Base-by-base conservation (phyloP, 2,888 invertebrate species). In the Chrysotoxum bicinctum region DNA sequence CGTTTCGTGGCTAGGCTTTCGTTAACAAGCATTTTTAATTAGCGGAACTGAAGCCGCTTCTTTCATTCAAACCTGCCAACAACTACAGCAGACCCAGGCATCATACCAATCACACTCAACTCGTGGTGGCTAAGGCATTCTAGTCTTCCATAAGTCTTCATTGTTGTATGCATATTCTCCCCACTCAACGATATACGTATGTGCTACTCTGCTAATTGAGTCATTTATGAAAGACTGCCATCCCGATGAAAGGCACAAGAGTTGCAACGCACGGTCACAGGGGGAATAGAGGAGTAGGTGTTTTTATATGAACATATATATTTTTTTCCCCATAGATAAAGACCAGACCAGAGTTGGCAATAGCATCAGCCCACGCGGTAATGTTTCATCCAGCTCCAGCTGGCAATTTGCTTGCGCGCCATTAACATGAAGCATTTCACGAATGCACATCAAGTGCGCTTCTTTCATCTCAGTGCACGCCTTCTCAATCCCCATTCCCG, bases 161-260 rank as follows among this genome's bases (percentile, higher is more conserved):
- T 56, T 75, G 79, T 84, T 75, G 75, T 52, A 21, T 60, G 16
- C 26, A 12, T 35, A 21, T 23, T 30, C 30, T 23, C 8, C 3
- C 12, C 21, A 19, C 3, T 21, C 21, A 19, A 32, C 35, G 26
- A 32, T 45, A 40, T 83, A 72, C 72, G 70, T 84, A n/a, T n/a
- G 84, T 75, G 79, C 84, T 72, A 68, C 72, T 80, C 80, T 50
- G 66, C 84, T 84, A 84, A 84, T 84, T 84, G 84, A 84, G 84
- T 84, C 84, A 84, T 84, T 84, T 80, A 84, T 80, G 75, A 58
- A 72, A 74, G 78, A 64, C 78, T 78, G 60, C 40, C n/a, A 48
- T 14, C 14, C 40, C 37, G 76, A 30, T 64, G 69, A 69, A 62
- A 70, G 56, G 50, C 60, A 19, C 26, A 19, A 64, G 30, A 45